Evolutionary conservation across 2,888 invertebrate genomes (phyloP).

Genomic region (Synergus gifuensis): DNA sequence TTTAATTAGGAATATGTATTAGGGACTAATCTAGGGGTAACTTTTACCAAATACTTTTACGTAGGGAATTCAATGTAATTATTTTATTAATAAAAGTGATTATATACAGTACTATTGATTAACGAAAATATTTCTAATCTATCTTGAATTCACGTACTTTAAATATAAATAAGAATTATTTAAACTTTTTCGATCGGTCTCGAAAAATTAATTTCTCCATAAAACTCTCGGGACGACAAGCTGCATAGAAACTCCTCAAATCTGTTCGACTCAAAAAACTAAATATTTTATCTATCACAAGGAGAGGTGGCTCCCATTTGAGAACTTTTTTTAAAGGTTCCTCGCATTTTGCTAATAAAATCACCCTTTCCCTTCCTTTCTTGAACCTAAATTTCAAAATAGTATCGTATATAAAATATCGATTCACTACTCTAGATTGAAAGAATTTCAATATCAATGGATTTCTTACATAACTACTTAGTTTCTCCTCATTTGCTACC

Average conservation of each 20-base stretch:
- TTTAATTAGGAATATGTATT: not conserved
- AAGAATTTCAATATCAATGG: not conserved
- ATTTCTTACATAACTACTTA: not conserved
- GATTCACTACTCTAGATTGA: not conserved
- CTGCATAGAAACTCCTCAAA: not conserved
- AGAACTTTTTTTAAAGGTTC: not conserved
- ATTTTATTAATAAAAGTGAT: not conserved
- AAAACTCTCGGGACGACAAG: not conserved
- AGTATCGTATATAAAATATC: not conserved
- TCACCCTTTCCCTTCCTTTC: not conserved
- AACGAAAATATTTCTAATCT: not conserved
- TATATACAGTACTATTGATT: not conserved
- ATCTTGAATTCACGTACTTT: not conserved
- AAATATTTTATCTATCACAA: not conserved
- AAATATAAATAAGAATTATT: too few relatives aligned
- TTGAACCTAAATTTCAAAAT: slow-evolving; percentile 1
- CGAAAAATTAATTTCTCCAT: not conserved
- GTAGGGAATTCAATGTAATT: not conserved
- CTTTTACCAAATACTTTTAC: too few relatives aligned
- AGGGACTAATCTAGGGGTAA: not conserved
- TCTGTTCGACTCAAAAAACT: not conserved
- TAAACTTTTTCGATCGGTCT: too few relatives aligned
- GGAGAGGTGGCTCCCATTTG: not conserved
- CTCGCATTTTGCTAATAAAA: not conserved
- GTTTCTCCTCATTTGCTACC: not conserved